Base-by-base conservation (phyloP, 2,113 vertebrate genomes). In the Aldabrachelys gigantea region DNA sequence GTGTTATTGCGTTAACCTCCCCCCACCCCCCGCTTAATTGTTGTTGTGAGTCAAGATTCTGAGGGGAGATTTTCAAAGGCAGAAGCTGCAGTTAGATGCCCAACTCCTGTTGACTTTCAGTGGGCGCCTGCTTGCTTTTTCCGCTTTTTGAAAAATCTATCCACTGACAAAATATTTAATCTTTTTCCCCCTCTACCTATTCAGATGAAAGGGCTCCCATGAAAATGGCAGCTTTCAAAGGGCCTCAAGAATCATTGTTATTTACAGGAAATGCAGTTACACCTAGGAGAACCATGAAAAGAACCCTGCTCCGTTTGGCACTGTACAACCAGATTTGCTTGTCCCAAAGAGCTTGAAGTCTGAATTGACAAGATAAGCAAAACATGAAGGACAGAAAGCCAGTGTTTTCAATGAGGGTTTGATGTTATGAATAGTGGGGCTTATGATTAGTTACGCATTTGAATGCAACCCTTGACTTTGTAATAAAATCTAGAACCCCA, bases 231-330 rank as follows among this genome's bases (percentile, higher is more conserved):
- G 31, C 59, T 62, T 62, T 62, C 59, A 62, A 35, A 62, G 59
- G 59, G 13, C 62, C 56, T 87, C 50, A 22, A 52, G 84, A 89
- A 3, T 59, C 84, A 57, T 92, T 47, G 38, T 76, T 10, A 79
- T 76, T 49, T 81, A 41, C 0, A 0, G 44, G 80, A 62, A 16
- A 62, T 62, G 59, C 29, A 16, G 59, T 22, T 24, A 19, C 5
- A 10, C 19, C 69, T 41, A 38, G n/a, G 38, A 21, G 21, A 22
- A 22, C 69, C 19, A 17, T 2, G 21, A 21, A 21, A 72, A 72
- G n/a, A 38, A 72, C n/a, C 16, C 5, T 4, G 4, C n/a, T 72
- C 35, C 1, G 10, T 22, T 72, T 10, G 35, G 83, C 85, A 44
- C 50, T 87, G 29, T 4, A 24, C 1, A 13, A 79, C n/a, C 41